Evolutionary conservation across 1,140 invertebrate species (phyloP).

Genomic region (Metopolophium dirhodum): DNA sequence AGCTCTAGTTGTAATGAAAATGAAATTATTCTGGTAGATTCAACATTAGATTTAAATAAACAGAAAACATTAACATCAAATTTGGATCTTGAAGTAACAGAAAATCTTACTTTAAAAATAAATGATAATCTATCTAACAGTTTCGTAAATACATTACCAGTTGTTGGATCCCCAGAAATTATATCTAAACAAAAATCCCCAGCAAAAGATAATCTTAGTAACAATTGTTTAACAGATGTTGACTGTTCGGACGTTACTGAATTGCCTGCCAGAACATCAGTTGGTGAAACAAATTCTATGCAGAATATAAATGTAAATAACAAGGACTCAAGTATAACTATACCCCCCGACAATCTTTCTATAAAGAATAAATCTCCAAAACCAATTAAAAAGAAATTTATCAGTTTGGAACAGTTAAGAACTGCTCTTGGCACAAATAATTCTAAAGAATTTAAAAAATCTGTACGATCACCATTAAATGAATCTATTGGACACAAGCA

Average conservation of each 20-base stretch:
- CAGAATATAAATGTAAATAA: background rate
- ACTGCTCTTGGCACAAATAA: background rate
- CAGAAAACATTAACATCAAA: background rate
- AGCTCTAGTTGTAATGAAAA: background rate
- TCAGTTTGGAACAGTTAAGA: background rate
- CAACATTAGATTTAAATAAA: background rate
- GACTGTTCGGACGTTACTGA: background rate
- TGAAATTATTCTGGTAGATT: background rate
- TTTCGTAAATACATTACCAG: background rate
- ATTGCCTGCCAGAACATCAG: background rate
- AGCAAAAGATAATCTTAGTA: background rate
- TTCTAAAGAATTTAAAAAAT: constrained; percentile 2
- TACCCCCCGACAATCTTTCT: background rate
- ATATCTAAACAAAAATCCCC: background rate
- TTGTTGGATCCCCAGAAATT: background rate
- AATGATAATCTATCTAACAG: background rate
- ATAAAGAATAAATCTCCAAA: background rate
- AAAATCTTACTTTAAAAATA: background rate
- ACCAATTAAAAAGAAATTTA: background rate
- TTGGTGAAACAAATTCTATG: background rate
- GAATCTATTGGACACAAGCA: background rate
- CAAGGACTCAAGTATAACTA: background rate
- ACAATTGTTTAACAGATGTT: background rate
- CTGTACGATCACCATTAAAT: background rate
- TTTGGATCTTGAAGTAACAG: too few relatives aligned